Conservation (phyloP, 2,797 vertebrate genomes). For the Todus mexicanus region DNA sequence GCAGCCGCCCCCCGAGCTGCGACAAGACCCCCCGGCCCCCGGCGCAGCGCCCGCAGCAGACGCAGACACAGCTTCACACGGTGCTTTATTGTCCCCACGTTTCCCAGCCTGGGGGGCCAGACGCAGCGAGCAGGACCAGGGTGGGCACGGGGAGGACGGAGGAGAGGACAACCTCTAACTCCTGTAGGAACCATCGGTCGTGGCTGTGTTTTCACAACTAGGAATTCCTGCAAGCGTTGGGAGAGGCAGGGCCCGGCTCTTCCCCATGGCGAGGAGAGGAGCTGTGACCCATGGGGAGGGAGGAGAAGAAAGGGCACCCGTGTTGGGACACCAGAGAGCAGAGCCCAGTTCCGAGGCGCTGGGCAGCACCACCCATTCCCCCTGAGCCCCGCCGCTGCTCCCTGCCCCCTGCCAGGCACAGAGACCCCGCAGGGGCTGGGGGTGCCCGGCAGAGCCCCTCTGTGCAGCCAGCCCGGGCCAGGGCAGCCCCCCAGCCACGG, state of each 20-base stretch:
- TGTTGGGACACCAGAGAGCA: background rate
- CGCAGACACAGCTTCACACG: background rate
- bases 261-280: accelerated
- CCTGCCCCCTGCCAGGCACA: background rate
- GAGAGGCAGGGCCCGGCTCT: background rate
- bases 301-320: background rate
- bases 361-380: accelerated
- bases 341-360: background rate
- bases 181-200: accelerated
- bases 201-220: background rate
- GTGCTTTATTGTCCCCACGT: background rate
- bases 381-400: background rate
- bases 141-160: background rate
- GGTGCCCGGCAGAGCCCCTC: background rate
- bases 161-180: background rate
- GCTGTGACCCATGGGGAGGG: accelerated
- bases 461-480: background rate
- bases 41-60: background rate
- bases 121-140: background rate
- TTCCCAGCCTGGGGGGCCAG: background rate
- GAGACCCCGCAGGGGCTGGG: background rate
- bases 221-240: background rate
- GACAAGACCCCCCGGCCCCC: accelerated
- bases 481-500: background rate
- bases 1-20: accelerated